Percentiles rank a stretch among this genome's conserved stretches.
phyloP scores from a whole-genome alignment of 2,888 invertebrate species.

The Nomada goodeniana region DNA sequence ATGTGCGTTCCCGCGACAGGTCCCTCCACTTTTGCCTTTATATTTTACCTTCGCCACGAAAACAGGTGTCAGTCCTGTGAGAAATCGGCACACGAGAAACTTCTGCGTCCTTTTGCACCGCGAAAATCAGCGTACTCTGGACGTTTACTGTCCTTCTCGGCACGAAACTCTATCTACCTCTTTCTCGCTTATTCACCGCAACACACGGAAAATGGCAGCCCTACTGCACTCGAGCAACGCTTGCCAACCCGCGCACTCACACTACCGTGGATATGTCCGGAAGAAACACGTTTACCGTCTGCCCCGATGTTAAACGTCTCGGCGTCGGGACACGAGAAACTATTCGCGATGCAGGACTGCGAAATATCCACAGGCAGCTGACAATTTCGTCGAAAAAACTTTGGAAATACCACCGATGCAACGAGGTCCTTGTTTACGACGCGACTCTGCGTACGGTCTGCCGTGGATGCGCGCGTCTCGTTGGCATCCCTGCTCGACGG shows the following conservation, averaged over 20 bases:
- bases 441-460: slow-evolving; percentile 67
- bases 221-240: slow-evolving; percentile 76
- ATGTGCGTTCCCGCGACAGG: slow-evolving; percentile 71
- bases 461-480: slow-evolving; percentile 59
- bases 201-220: slow-evolving; percentile 81
- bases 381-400: slow-evolving; percentile 15
- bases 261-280: slow-evolving; percentile 48
- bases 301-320: not conserved
- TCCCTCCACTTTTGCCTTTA: slow-evolving; percentile 53
- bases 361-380: not conserved
- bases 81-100: not conserved
- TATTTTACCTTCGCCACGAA: not conserved
- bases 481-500: slow-evolving; percentile 67
- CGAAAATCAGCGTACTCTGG: slow-evolving; percentile 44
- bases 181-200: slow-evolving; percentile 41
- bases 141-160: slow-evolving; percentile 19
- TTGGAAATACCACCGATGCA: slow-evolving; percentile 29
- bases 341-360: not conserved
- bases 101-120: slow-evolving; percentile 29
- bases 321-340: not conserved
- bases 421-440: slow-evolving; percentile 70
- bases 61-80: not conserved
- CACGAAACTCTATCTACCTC: slow-evolving; percentile 27
- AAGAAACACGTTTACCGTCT: slow-evolving; percentile 32
- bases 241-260: slow-evolving; percentile 74